phyloP scores from a whole-genome alignment of 1,140 invertebrate species.

The Zaprionus nigranus region DNA sequence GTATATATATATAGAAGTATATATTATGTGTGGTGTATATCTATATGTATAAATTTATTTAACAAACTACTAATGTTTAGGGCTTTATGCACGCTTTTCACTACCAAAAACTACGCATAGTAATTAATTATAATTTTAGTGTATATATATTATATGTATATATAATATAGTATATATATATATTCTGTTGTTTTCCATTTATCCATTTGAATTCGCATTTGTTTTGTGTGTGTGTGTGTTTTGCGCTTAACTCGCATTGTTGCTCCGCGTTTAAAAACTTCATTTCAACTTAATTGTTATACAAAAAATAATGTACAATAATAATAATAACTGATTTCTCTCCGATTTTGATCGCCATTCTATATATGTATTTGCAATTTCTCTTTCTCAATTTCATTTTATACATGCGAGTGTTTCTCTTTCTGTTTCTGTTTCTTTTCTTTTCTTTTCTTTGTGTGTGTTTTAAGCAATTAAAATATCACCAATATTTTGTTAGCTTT shows the following conservation, averaged over 20 bases:
- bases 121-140: constrained; percentile 49
- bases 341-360: constrained; percentile 24
- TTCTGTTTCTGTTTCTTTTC: constrained; percentile 22
- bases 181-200: constrained; percentile 56
- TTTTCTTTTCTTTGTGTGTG: constrained; percentile 48
- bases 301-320: constrained; percentile 77
- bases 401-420: constrained; percentile 29
- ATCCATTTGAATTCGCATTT: not conserved
- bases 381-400: constrained; percentile 36
- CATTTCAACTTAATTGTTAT: constrained; percentile 74
- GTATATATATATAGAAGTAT: constrained; percentile 40
- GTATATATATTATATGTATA: constrained; percentile 31
- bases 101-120: constrained; percentile 79
- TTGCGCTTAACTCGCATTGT: constrained; percentile 59
- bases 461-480: constrained; percentile 76
- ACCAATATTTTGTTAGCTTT: constrained; percentile 73
- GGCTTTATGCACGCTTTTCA: constrained; percentile 64
- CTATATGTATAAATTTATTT: constrained; percentile 76
- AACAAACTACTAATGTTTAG: constrained; percentile 79
- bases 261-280: constrained; percentile 70
- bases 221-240: constrained; percentile 42
- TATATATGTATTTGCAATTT: constrained; percentile 8
- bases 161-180: constrained; percentile 58
- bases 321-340: constrained; percentile 71
- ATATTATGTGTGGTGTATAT: constrained; percentile 39